Percentiles rank a stretch among this genome's conserved stretches.
Evolutionary conservation across 2,797 vertebrate genomes (phyloP).

Genomic region (Poeciliopsis presidionis): DNA sequence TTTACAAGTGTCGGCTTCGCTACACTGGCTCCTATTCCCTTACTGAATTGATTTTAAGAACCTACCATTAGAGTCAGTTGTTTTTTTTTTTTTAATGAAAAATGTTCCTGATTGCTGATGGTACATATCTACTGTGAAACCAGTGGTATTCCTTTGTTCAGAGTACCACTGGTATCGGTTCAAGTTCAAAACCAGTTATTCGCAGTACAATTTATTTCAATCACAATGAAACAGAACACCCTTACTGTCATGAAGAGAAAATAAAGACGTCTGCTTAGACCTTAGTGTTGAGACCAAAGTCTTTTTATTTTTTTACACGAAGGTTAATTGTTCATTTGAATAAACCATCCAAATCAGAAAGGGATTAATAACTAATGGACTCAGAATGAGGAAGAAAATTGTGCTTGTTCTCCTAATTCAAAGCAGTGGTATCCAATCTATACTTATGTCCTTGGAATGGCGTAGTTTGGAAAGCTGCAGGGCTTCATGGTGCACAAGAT

Average conservation of each 20-base stretch:
- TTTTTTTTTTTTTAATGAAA: not conserved
- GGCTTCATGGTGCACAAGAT: slow-evolving; percentile 49
- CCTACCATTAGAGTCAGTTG: not conserved
- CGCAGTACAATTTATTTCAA: not conserved
- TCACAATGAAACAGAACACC: not conserved
- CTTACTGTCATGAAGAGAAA: not conserved
- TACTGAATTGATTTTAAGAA: not conserved
- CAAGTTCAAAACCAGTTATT: not conserved
- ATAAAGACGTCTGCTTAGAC: not conserved
- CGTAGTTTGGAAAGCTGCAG: slow-evolving; percentile 43
- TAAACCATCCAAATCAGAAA: slow-evolving; percentile 57
- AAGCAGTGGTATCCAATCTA: slow-evolving; percentile 64
- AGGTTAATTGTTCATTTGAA: slow-evolving; percentile 65
- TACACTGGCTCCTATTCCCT: not conserved
- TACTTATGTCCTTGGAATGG: slow-evolving; percentile 67
- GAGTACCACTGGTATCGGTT: not conserved
- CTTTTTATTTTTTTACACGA: slow-evolving; percentile 43
- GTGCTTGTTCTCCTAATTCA: slow-evolving; percentile 51
- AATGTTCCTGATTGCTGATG: not conserved
- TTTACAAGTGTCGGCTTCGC: not conserved
- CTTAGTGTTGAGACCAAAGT: slow-evolving; percentile 31
- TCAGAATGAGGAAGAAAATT: slow-evolving; percentile 68
- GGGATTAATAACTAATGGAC: slow-evolving; percentile 74
- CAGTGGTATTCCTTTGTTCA: not conserved
- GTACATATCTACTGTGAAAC: not conserved